Base-by-base conservation (phyloP, 2,888 invertebrate species). In the Anoncus sp. region DNA sequence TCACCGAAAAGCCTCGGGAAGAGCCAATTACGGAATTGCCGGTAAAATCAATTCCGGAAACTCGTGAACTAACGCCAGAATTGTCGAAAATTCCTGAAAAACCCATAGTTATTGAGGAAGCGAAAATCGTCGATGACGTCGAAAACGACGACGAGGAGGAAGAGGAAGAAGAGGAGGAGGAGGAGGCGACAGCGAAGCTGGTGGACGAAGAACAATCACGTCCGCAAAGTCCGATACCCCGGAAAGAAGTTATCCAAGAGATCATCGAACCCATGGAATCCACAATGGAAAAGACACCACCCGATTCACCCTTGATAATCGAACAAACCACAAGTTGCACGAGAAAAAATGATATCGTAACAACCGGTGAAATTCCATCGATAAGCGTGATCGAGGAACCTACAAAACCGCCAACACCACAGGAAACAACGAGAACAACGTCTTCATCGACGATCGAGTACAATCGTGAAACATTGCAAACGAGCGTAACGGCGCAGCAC, bases 141-240 rank as follows among this genome's bases (percentile, higher is more conserved):
- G n/a, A n/a, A 92, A 74, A 84, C 24, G 80, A 92, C 1, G 92
- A 92, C 16, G 74, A 83, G n/a, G n/a, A 92, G 1, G 92, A 92
- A 2, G n/a, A n/a, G n/a, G n/a, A n/a, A n/a, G n/a, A n/a, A n/a
- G n/a, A n/a, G n/a, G n/a, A n/a, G n/a, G n/a, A n/a, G n/a, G n/a
- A n/a, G n/a, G n/a, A n/a, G n/a, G n/a, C n/a, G n/a, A n/a, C n/a
- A n/a, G 87, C 86, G 16, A 73, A 72, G 7, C 63, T 80, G 47
- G 47, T 47, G 4, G 22, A 45, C 14, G 70, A 75, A 3, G 38
- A 57, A 4, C 20, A 66, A 59, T 18, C 12, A 38, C 59, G 73
- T 3, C 31, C 16, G 35, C 24, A 53, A 14, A 70, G 35, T 57
- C 77, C 69, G 6, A n/a, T n/a, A n/a, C n/a, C n/a, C 24, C 10